Evolutionary conservation across 1,140 invertebrate genomes (phyloP), one percentile per base, ranked within the genome.

Genomic region (Ectropis grisescens): DNA sequence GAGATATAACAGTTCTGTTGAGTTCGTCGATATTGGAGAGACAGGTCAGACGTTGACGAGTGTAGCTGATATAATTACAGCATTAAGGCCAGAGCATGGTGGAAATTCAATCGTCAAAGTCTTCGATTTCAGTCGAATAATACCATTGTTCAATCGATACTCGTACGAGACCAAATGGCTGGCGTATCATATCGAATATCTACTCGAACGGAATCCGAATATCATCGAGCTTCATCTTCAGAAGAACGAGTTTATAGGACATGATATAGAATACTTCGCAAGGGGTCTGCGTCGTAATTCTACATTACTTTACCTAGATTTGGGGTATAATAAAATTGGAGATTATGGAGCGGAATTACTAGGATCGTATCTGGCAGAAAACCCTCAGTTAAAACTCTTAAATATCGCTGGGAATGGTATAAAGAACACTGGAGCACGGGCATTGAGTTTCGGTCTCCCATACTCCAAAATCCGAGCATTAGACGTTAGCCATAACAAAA

Each of bases 391-490:
- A 11, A 44, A 69, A 9, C 58, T 70, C 4, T 47, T 89, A 16
- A 82, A 85, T 47, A 45, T 88, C 1, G 71, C 76, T 10, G 76
- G 82, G n/a, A 88, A 88, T 41, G 59, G 58, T 1, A 85, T 88
- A 12, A 68, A 66, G 11, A 68, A 86, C 55, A 54, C 52, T 1
- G 87, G 87, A 3, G 85, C 83, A 0, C 78, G 76, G 47, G 74
- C 76, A 5, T 37, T 87, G 13, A 84, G 83, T 44, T 78, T 72
- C 12, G 61, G 61, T 8, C 37, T 88, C 42, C 83, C 85, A 14
- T 84, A 62, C 47, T 85, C 86, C 2, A 84, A 81, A 64, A 52
- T 88, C 2, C 50, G 81, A 13, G 64, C 80, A 0, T 49, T 88
- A 6, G 85, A 88, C 43, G 46, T 88, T 5, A 76, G 78, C 1